These are phyloP conservation scores for Dynastes tityus DNA, from an alignment of 2,888 invertebrate species.

Conservation along the genomic window DNA sequence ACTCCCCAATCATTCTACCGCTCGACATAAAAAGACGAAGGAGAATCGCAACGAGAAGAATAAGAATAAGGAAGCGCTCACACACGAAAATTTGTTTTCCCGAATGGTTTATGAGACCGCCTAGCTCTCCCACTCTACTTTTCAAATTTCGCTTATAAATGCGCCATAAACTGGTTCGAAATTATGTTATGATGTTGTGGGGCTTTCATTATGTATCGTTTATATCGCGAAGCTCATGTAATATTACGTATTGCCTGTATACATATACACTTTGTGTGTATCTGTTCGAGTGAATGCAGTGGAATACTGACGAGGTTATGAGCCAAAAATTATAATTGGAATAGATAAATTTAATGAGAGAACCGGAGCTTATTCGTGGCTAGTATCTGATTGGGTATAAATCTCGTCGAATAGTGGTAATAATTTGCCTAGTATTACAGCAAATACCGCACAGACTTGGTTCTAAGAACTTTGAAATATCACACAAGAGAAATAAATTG, in stretches of 20 bases:
- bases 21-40: slow-evolving; percentile 19
- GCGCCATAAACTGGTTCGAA: slow-evolving; percentile 34
- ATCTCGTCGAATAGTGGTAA: slow-evolving; percentile 45
- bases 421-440: neutral
- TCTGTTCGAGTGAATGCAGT: slow-evolving; percentile 8
- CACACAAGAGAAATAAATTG: too few relatives aligned
- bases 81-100: slow-evolving; percentile 52
- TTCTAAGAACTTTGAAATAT: too few relatives aligned
- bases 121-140: slow-evolving; percentile 44
- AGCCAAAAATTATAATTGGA: slow-evolving; percentile 62
- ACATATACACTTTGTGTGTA: neutral
- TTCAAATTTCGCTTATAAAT: slow-evolving; percentile 50
- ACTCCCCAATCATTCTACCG: slow-evolving; percentile 14
- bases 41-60: slow-evolving; percentile 18
- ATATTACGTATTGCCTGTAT: slow-evolving; percentile 6
- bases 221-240: neutral
- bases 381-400: slow-evolving; percentile 12
- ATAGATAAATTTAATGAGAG: slow-evolving; percentile 57
- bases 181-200: slow-evolving; percentile 48
- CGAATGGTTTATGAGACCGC: slow-evolving; percentile 52
- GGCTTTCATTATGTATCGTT: slow-evolving; percentile 40
- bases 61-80: slow-evolving; percentile 15
- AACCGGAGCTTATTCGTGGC: slow-evolving; percentile 53
- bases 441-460: neutral
- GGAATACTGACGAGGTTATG: slow-evolving; percentile 55